Evolutionary conservation across 1,140 invertebrate genomes (phyloP), one percentile per base, ranked within the genome.

Genomic region (Musca vetustissima): DNA sequence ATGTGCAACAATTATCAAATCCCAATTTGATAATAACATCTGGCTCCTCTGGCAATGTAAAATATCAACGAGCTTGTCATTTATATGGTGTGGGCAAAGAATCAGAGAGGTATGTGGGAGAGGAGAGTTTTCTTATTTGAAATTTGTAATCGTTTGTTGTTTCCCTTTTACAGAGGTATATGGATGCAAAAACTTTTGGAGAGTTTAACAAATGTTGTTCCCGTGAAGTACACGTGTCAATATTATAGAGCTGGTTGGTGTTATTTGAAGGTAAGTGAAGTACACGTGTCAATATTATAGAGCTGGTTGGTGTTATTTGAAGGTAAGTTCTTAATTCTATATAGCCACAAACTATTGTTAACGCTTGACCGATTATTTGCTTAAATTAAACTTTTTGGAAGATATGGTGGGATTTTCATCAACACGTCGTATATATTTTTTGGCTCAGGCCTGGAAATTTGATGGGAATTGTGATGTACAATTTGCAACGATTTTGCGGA

Each of bases 181-280:
- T 91, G 90, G 90, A 89, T 90, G 81, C 89, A 90, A 75, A 89
- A 87, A 75, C 81, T 90, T 32, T 80, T 90, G 13, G 89, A 91
- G 77, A 84, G 84, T 64, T 72, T 89, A 14, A 90, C 88, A 1
- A 82, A 84, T 36, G 81, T 83, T 25, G 88, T 91, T 76, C 86
- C 87, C n/a, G 72, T 84, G 0, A 86, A 85, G 70, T 85, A 89
- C 43, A 85, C 86, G 1, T 83, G 86, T 3, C 86, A 90, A 71
- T 88, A 86, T 70, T 87, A 85, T 13, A 80, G 87, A 74, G 86
- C 86, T 67, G 89, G 90, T 9, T 90, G 89, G 89, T 87, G 87
- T 69, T 90, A 88, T 75, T 76, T 91, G 24, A 91, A 90, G 86
- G 89, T 90, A 82, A 70, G 36, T 21, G 0, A 86, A 85, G 70